Conservation (phyloP, 1,140 invertebrate species). For the Pogonognathellus flavescens region DNA sequence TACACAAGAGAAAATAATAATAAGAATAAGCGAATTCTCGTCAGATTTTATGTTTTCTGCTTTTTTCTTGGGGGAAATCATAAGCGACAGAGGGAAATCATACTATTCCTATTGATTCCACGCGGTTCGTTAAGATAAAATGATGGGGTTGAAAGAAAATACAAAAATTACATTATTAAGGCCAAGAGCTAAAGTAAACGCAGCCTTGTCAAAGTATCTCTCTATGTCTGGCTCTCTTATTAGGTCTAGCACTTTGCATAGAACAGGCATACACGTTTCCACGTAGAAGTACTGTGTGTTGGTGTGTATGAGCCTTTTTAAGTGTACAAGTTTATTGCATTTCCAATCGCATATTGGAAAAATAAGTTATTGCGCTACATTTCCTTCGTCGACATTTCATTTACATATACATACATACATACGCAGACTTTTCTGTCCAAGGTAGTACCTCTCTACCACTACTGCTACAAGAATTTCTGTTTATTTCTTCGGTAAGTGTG, state of each 20-base stretch:
- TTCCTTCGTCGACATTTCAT: conserved; percentile 49
- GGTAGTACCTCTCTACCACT: no score
- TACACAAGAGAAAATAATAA: background rate
- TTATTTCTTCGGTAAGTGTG: background rate
- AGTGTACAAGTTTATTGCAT: conserved; percentile 46
- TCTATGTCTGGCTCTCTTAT: no score
- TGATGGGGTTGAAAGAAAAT: background rate
- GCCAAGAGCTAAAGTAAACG: background rate
- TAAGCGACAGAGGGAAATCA: conserved; percentile 15
- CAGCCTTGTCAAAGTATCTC: no score
- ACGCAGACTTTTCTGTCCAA: no score
- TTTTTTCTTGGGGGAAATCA: conserved; percentile 20
- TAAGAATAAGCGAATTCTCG: conserved; percentile 34
- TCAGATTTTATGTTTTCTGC: background rate
- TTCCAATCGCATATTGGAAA: conserved; percentile 51
- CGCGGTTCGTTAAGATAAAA: background rate
- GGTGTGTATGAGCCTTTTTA: conserved; percentile 19
- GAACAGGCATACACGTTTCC: background rate
- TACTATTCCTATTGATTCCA: background rate
- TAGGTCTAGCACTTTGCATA: background rate
- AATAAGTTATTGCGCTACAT: conserved; percentile 54
- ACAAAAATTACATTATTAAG: background rate
- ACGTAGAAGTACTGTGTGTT: conserved; percentile 16
- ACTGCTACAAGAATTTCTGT: conserved; percentile 8
- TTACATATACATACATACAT: conserved; percentile 23